phyloP scores from a whole-genome alignment of 2,797 vertebrate species.

The Coregonus sp. region DNA sequence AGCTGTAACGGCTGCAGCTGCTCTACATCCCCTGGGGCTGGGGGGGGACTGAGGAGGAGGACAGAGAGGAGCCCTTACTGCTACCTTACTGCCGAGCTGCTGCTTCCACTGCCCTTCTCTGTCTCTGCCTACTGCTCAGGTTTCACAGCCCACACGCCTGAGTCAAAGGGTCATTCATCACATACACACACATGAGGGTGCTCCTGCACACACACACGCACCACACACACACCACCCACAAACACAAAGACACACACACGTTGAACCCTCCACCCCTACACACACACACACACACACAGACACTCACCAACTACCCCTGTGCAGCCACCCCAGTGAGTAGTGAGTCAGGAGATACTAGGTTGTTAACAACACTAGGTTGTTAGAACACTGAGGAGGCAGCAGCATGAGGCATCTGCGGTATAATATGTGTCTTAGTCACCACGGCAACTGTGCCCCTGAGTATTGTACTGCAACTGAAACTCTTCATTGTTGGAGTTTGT shows the following conservation, averaged over 20 bases:
- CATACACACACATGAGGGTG: background rate
- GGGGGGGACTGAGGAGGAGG: slow-evolving; percentile 39
- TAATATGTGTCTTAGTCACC: background rate
- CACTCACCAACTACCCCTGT: no score
- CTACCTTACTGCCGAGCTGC: slow-evolving; percentile 30
- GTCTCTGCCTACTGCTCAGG: slow-evolving; percentile 63
- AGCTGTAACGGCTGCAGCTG: background rate
- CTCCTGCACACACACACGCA: slow-evolving; percentile 2
- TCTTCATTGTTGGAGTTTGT: background rate
- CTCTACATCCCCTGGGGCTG: slow-evolving; percentile 43
- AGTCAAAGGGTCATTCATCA: slow-evolving; percentile 59
- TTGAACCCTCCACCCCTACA: no score
- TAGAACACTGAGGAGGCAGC: background rate
- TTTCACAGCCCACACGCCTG: slow-evolving; percentile 66
- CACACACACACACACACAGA: no score
- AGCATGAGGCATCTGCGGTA: background rate
- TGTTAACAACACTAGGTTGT: background rate
- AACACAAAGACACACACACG: background rate
- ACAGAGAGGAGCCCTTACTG: slow-evolving; percentile 42
- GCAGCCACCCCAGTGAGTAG: background rate
- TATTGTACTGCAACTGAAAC: background rate
- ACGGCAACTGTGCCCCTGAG: background rate
- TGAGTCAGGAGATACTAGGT: background rate
- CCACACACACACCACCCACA: background rate
- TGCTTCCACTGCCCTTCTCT: slow-evolving; percentile 36